Percentiles rank a stretch among this genome's conserved stretches.
These are phyloP conservation scores for Macrotus californicus DNA, from an alignment of 2,113 vertebrate species.

Conservation along the genomic window DNA sequence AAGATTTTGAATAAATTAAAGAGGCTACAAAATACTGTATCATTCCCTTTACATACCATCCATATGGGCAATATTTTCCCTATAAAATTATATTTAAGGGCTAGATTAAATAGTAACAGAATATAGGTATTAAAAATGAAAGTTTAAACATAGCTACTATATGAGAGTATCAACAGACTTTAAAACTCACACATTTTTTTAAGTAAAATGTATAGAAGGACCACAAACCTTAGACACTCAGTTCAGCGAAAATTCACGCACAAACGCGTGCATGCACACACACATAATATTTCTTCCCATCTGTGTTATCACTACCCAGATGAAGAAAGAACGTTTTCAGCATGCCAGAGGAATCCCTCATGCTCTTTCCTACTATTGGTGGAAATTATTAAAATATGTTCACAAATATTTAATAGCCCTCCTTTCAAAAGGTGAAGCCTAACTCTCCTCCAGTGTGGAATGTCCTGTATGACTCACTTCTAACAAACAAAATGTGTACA, in stretches of 20 bases:
- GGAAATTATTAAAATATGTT: background rate
- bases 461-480: background rate
- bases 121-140: background rate
- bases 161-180: background rate
- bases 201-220: background rate
- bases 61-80: background rate
- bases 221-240: background rate
- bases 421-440: background rate
- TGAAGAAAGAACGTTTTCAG: background rate
- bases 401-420: background rate
- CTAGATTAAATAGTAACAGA: background rate
- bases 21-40: background rate
- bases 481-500: background rate
- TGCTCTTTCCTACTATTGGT: background rate
- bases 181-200: background rate
- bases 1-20: background rate
- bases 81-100: background rate
- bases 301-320: background rate
- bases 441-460: background rate
- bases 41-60: background rate
- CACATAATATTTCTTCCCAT: background rate
- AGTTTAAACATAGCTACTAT: no score
- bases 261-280: fast-evolving
- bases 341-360: background rate
- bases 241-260: background rate